These are phyloP conservation scores for Dynastes tityus DNA, from an alignment of 2,888 invertebrate genomes.

Conservation along the genomic window DNA sequence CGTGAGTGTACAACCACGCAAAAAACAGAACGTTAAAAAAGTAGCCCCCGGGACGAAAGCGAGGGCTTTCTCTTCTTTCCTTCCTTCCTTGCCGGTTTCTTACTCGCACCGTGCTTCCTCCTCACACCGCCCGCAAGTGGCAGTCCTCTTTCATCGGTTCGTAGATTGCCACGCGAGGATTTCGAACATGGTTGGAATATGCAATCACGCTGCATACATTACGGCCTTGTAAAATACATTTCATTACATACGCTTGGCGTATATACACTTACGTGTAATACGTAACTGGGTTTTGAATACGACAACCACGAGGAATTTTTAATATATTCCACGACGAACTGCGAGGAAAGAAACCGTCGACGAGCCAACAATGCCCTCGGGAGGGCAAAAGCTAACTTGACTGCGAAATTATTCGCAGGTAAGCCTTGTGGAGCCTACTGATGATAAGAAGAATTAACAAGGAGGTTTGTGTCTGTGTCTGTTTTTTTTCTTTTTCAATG, in stretches of 20 bases:
- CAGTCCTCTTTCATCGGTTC: conserved; percentile 42
- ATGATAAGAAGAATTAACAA: neutral
- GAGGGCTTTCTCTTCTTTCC: neutral
- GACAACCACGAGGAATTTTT: conserved; percentile 38
- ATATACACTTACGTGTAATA: conserved; percentile 42
- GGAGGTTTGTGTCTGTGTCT: too few relatives aligned
- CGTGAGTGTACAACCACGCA: too few relatives aligned
- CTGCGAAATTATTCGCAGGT: conserved; percentile 13
- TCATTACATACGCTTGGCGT: conserved; percentile 49
- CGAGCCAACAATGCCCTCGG: conserved; percentile 17
- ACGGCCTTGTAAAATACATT: conserved; percentile 57
- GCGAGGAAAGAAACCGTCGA: conserved; percentile 7
- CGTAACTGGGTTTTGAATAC: conserved; percentile 44
- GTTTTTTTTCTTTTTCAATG: too few relatives aligned
- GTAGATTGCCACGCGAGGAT: conserved; percentile 58
- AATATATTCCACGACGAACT: conserved; percentile 31
- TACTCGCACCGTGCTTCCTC: neutral
- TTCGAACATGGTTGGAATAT: conserved; percentile 57
- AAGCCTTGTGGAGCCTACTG: neutral
- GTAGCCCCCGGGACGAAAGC: conserved; percentile 16
- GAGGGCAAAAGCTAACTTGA: conserved; percentile 25
- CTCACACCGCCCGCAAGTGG: neutral
- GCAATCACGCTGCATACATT: conserved; percentile 55
- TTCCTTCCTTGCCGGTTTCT: conserved; percentile 7
- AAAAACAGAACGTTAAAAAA: conserved; percentile 30